phyloP scores from a whole-genome alignment of 2,797 vertebrate species.

The Thaleichthys pacificus region DNA sequence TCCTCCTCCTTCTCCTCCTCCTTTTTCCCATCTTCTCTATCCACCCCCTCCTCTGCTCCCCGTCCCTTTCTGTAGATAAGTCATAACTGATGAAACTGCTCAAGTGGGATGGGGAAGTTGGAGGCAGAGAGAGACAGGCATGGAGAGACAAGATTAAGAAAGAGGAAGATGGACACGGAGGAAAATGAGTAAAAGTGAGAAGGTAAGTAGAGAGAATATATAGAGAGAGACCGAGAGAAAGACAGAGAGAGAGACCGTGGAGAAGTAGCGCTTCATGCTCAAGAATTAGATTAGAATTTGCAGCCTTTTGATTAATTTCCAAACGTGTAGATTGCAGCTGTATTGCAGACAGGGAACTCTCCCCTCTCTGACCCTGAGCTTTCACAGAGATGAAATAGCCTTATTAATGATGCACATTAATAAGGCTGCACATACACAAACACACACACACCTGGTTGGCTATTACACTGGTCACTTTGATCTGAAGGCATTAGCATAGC shows the following conservation, averaged over 20 bases:
- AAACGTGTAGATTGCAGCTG: conserved; percentile 58
- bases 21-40: not conserved
- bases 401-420: conserved; percentile 13
- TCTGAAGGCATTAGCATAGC: conserved; percentile 69
- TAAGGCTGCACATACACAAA: conserved; percentile 23
- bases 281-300: conserved; percentile 54
- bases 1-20: not conserved
- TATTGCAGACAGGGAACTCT: conserved; percentile 53
- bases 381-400: conserved; percentile 13
- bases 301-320: conserved; percentile 48
- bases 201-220: conserved; percentile 1
- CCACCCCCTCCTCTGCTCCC: conserved; percentile 6
- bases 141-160: not conserved
- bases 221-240: not conserved
- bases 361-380: conserved; percentile 42
- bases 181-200: not conserved
- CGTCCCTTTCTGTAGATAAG: no score
- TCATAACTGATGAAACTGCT: no score
- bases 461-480: conserved; percentile 52
- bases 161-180: not conserved
- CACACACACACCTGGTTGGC: conserved; percentile 36
- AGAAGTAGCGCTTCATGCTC: conserved; percentile 15
- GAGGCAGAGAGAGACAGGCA: conserved; percentile 25
- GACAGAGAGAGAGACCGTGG: no score
- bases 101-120: no score